These are phyloP conservation scores for Romanogobio albipinnatus DNA, from an alignment of 2,113 vertebrate genomes.

Conservation along the genomic window DNA sequence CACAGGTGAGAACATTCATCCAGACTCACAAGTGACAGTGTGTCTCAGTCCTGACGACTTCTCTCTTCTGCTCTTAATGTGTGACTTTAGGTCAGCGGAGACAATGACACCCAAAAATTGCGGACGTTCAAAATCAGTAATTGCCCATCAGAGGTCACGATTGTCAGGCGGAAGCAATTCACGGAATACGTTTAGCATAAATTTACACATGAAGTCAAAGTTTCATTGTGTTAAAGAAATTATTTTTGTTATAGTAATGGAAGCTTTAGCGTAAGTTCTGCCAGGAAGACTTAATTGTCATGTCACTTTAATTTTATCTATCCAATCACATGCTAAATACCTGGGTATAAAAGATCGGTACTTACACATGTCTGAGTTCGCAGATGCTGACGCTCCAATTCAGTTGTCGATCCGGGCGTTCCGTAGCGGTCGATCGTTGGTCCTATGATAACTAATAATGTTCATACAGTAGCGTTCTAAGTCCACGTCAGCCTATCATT, in stretches of 20 bases:
- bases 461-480: too few relatives aligned
- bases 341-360: too few relatives aligned
- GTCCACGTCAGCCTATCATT: too few relatives aligned
- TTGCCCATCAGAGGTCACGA: slow-evolving; percentile 45
- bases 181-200: slow-evolving; percentile 53
- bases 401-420: too few relatives aligned
- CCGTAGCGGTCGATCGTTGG: too few relatives aligned
- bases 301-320: too few relatives aligned
- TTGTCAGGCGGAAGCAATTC: slow-evolving; percentile 43
- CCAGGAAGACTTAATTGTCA: too few relatives aligned
- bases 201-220: slow-evolving; percentile 38
- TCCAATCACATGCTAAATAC: too few relatives aligned
- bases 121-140: slow-evolving; percentile 44
- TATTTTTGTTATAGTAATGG: background rate
- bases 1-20: background rate
- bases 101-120: background rate
- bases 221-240: background rate
- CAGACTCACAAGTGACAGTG: background rate
- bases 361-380: too few relatives aligned
- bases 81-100: slow-evolving; percentile 7
- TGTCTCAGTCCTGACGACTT: background rate
- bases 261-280: too few relatives aligned
- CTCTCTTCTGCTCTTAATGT: background rate
- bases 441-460: too few relatives aligned
- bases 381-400: too few relatives aligned